Evolutionary conservation across 1,140 invertebrate genomes (phyloP), one percentile per base, ranked within the genome.

Genomic region (Micrasema minimum): DNA sequence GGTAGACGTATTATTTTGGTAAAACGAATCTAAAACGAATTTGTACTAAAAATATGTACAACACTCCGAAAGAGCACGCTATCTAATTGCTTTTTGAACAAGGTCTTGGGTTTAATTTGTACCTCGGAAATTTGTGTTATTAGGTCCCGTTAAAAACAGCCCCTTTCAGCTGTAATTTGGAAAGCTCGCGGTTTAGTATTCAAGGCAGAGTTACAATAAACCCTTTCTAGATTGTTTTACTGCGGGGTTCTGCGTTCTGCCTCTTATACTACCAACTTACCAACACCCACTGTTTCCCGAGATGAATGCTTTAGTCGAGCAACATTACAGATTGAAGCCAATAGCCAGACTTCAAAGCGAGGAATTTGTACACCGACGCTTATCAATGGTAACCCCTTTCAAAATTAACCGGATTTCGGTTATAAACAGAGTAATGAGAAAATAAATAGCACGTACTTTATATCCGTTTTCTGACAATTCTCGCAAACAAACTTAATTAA

Each of bases 281-380:
- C 18, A n/a, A 9, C 14, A 66, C 10, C 37, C 11, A 37, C 26
- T 31, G 26, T 31, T 35, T 50, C 46, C 37, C 38, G 59, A 22
- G 41, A 45, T 45, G 59, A 62, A 62, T 62, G 59, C 38, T 4
- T 62, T 46, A 26, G 45, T 62, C 3, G 64, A 51, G 45, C 18
- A 69, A 50, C 67, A 69, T 69, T 59, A 46, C 26, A 62, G 67
- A 62, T 69, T 69, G 72, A 66, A 66, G 46, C 50, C 62, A 72
- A 68, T 68, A 72, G 61, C 66, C 50, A 31, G 20, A 69, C 72
- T 66, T 73, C 72, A 69, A 73, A 73, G 72, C 22, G 51, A 66
- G 66, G 72, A 73, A 69, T 72, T 67, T 61, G 50, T 69, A 48
- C 14, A 9, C 38, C 26, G 26, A 31, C 26, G 23, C 16, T 22